Conservation (phyloP, 2,888 invertebrate genomes). For the Bellardia bayeri region DNA sequence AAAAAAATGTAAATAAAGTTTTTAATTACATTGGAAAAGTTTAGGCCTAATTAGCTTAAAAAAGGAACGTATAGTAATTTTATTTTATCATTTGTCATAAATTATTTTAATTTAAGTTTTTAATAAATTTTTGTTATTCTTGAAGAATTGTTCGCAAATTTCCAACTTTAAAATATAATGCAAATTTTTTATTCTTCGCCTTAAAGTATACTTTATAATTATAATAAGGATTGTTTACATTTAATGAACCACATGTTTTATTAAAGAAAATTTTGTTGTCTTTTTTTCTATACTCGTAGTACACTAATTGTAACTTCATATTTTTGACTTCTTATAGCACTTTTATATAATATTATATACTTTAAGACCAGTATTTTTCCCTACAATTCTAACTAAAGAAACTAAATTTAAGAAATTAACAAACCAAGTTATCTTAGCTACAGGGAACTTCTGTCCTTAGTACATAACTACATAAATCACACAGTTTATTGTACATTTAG, state of each 20-base stretch:
- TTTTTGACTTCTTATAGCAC: not conserved
- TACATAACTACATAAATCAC: not conserved
- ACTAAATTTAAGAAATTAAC: not conserved
- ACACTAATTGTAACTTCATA: not conserved
- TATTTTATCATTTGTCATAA: no score
- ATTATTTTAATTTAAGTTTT: no score
- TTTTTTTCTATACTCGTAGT: not conserved
- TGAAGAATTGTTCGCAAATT: no score
- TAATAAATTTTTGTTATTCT: no score
- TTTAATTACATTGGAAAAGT: no score
- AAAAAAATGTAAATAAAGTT: no score
- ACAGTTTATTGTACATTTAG: not conserved
- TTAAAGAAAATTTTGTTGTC: not conserved
- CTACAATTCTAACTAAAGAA: not conserved
- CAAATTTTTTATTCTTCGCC: no score
- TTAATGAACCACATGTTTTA: not conserved
- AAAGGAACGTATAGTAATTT: no score
- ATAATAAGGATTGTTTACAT: not conserved
- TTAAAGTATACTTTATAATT: no score
- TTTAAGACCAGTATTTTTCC: not conserved
- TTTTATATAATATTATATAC: not conserved
- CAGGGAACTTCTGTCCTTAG: not conserved
- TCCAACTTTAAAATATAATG: no score
- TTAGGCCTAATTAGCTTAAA: no score
- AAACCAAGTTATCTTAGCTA: not conserved